phyloP scores from a whole-genome alignment of 1,140 invertebrate species.

The Planococcus citri region DNA sequence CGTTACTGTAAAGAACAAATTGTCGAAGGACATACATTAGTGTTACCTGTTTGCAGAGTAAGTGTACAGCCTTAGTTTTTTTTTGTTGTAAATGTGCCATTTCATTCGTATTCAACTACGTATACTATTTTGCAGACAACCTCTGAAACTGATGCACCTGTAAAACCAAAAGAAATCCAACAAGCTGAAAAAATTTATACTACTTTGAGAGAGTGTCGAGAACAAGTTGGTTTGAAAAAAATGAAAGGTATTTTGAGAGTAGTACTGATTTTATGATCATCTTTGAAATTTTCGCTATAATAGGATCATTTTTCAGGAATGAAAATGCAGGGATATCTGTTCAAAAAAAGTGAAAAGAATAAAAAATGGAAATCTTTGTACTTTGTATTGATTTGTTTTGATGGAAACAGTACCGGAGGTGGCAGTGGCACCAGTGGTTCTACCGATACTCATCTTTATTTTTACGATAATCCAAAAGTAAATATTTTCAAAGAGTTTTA shows the following conservation, averaged over 20 bases:
- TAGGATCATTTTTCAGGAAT: conserved; percentile 52
- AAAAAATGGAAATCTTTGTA: conserved; percentile 96
- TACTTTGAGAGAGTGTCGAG: conserved; percentile 75
- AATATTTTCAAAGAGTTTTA: background rate
- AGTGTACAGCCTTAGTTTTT: too few species aligned
- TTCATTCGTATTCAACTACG: too few species aligned
- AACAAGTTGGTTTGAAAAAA: conserved; percentile 76
- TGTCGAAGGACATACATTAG: conserved; percentile 84
- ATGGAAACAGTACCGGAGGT: conserved; percentile 41
- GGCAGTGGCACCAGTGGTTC: background rate
- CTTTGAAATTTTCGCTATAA: too few species aligned
- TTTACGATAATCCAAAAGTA: conserved; percentile 90
- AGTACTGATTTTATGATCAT: too few species aligned
- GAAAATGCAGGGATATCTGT: conserved; percentile 86
- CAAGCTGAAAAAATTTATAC: conserved; percentile 89
- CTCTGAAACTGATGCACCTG: conserved; percentile 45
- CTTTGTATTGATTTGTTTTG: conserved; percentile 72
- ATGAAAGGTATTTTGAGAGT: conserved; percentile 46
- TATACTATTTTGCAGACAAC: conserved; percentile 36
- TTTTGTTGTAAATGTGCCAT: too few species aligned
- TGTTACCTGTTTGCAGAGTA: conserved; percentile 61
- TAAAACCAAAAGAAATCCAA: conserved; percentile 47
- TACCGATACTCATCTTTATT: conserved; percentile 77
- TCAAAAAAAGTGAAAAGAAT: conserved; percentile 87
- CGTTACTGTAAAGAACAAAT: conserved; percentile 94